phyloP scores from a whole-genome alignment of 2,797 vertebrate genomes.

The Aulostomus chinensis region DNA sequence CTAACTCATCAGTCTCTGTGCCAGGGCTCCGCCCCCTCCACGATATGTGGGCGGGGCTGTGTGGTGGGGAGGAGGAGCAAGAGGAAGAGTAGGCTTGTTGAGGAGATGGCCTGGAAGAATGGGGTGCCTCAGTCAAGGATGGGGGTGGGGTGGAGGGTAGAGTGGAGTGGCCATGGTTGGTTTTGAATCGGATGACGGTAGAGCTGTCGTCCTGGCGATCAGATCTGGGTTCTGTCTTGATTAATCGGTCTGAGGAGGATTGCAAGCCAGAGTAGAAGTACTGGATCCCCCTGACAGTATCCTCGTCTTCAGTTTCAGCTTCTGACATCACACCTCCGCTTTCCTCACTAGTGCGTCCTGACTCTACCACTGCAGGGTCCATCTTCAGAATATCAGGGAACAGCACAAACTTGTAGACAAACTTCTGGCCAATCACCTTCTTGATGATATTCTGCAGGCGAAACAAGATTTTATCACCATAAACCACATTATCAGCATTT shows the following conservation, averaged over 20 bases:
- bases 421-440: constrained; percentile 96
- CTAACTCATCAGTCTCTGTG: constrained; percentile 67
- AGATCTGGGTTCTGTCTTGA: constrained; percentile 79
- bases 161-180: constrained; percentile 68
- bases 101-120: constrained; percentile 56
- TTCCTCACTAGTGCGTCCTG: constrained; percentile 83
- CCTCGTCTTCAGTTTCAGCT: constrained; percentile 82
- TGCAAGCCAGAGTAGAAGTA: constrained; percentile 91
- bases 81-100: constrained; percentile 75
- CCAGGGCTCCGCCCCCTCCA: constrained; percentile 78
- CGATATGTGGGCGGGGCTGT: constrained; percentile 76
- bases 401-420: constrained; percentile 96
- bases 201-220: constrained; percentile 83
- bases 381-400: constrained; percentile 95
- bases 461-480: not conserved
- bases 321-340: constrained; percentile 84
- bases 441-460: constrained; percentile 91
- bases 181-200: constrained; percentile 78
- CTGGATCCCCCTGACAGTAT: constrained; percentile 83
- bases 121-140: constrained; percentile 72
- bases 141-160: constrained; percentile 83
- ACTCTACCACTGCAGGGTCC: constrained; percentile 89
- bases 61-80: constrained; percentile 77
- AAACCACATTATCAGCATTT: too few species aligned
- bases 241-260: constrained; percentile 88